Evolutionary conservation across 2,797 vertebrate genomes (phyloP).

Genomic region (Brotula barbata): DNA sequence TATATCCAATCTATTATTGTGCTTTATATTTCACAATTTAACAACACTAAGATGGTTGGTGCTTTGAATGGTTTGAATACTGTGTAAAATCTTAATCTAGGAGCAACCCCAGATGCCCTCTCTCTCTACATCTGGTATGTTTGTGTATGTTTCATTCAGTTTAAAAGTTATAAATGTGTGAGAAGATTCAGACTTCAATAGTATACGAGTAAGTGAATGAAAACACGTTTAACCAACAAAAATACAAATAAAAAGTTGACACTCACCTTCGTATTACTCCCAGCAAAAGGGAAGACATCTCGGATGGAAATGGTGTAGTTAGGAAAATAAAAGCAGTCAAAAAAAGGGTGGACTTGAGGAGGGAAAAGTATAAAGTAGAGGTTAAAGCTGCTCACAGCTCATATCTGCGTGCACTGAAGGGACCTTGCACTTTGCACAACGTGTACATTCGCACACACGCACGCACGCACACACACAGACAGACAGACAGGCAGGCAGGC

Average conservation of each 20-base stretch:
- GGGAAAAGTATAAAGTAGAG: not conserved
- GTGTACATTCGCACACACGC: conserved; percentile 36
- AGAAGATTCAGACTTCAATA: not conserved
- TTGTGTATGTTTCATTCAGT: no score
- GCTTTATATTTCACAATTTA: no score
- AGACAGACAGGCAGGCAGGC: no score
- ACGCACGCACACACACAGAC: no score
- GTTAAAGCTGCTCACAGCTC: conserved; percentile 47
- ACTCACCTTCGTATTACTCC: conserved; percentile 74
- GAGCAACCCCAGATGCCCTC: conserved; percentile 3
- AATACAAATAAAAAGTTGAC: not conserved
- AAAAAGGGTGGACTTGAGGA: conserved; percentile 5
- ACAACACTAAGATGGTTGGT: no score
- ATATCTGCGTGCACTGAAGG: conserved; percentile 47
- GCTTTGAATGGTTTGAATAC: no score
- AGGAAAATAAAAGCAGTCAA: not conserved
- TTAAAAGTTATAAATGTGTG: no score
- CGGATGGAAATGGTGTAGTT: conserved; percentile 19
- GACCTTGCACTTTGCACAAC: conserved; percentile 74
- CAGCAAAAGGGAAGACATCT: conserved; percentile 74
- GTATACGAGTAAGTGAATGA: not conserved
- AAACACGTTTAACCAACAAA: not conserved
- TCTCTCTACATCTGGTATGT: not conserved
- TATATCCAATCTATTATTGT: no score
- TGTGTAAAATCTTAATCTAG: not conserved